Percentiles rank a stretch among this genome's conserved stretches.
These are phyloP conservation scores for Zaprionus ghesquierei DNA, from an alignment of 1,140 invertebrate genomes.

Conservation along the genomic window DNA sequence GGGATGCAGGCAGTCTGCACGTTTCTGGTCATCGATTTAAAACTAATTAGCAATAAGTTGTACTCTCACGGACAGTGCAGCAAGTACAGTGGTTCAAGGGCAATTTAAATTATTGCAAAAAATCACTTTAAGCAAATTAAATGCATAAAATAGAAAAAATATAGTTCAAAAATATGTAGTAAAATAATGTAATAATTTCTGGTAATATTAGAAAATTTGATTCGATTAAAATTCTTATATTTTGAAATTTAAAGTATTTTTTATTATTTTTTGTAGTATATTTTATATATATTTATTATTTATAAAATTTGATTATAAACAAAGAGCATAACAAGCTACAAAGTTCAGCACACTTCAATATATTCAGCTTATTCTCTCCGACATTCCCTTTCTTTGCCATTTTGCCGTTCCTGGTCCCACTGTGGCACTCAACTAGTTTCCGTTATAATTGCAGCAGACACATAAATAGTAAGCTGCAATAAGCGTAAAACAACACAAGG, in stretches of 20 bases:
- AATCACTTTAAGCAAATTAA: background rate
- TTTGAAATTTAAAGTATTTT: too few relatives aligned
- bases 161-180: background rate
- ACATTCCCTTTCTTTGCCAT: background rate
- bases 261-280: too few relatives aligned
- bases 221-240: too few relatives aligned
- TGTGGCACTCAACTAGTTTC: slow-evolving; percentile 77
- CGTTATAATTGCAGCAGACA: slow-evolving; percentile 82
- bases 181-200: too few relatives aligned
- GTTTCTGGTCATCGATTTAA: slow-evolving; percentile 70
- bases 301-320: background rate
- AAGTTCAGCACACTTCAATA: too few relatives aligned
- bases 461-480: slow-evolving; percentile 80
- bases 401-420: slow-evolving; percentile 43
- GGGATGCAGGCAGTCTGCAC: slow-evolving; percentile 19
- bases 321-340: background rate
- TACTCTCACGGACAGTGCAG: slow-evolving; percentile 15
- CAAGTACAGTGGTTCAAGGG: slow-evolving; percentile 13
- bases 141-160: background rate
- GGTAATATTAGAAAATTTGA: too few relatives aligned
- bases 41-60: slow-evolving; percentile 76
- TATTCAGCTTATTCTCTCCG: too few relatives aligned
- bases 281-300: too few relatives aligned
- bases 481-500: slow-evolving; percentile 52
- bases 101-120: background rate